Base-by-base conservation (phyloP, 2,113 vertebrate species). In the Erinaceus europaeus region DNA sequence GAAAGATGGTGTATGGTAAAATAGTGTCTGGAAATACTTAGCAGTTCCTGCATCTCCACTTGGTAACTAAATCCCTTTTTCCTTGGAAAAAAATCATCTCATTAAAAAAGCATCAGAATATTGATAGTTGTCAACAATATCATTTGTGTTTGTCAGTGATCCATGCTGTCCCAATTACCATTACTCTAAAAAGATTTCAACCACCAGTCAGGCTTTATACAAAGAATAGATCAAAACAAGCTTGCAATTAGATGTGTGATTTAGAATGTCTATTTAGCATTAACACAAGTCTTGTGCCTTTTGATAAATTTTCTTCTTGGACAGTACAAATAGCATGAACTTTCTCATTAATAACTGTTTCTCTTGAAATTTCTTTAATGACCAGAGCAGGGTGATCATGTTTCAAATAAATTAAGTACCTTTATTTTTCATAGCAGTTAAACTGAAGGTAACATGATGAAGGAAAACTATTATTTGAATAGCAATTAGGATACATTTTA, bases 401-500 rank as follows among this genome's bases (percentile, higher is more conserved):
- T 84, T 94, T 89, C 48, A 75, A 90, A 89, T 44, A 65, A 93
- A 92, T 91, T 57, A 89, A 94, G 86, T 3, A 55, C 7, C 75
- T 93, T 87, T 80, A 38, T 91, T 95, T 95, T 94, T 62, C n/a
- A 50, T 59, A 86, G 27, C 36, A 81, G 67, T 86, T 81, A 92
- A 94, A 53, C 53, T 75, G 76, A 92, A 86, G 73, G n/a, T 76
- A 87, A 27, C 36, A 23, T 1, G n/a, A 90, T 68, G 20, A 59
- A 94, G 36, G 14, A 89, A 89, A 14, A n/a, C 23, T 94, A 82
- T 89, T 90, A 95, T 92, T 61, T 92, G 69, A 95, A 78, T 62
- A 65, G 73, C 72, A 96, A 88, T 96, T 93, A 96, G 61, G 32
- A 15, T 88, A 79, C 72, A 64, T 93, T 92, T 95, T 94, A 84